Evolutionary conservation across 2,113 vertebrate genomes (phyloP), one percentile per base, ranked within the genome.

Genomic region (Tretioscincus oriximinensis): DNA sequence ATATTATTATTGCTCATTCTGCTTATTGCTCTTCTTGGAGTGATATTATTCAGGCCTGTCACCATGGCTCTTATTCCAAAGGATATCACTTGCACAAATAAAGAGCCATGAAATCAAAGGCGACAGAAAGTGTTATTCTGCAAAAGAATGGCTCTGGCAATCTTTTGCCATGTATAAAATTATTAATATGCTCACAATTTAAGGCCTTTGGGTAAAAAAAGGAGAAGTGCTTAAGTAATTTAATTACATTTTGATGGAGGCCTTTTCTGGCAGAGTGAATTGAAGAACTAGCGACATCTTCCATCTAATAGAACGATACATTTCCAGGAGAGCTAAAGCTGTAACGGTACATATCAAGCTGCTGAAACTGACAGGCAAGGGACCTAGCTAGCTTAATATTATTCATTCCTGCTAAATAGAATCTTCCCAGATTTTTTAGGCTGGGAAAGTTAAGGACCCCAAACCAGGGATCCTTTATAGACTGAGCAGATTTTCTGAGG

Each of bases 31-130:
- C 73, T 76, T 21, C 65, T 47, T 54, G 21, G 80, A 80, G 72
- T 68, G 54, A 2, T 70, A 58, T 61, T 80, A 35, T 74, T 86
- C 71, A 84, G 85, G 51, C 22, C 51, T 51, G 61, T 64, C 68
- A 64, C 54, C 5, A 31, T 1, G 70, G 47, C 84, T 89, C 45
- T 54, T 2, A 1, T 82, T 76, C 29, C 22, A 65, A 80, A 64
- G 26, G 68, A 79, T 0, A 0, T 68, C 78, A 68, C 73, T 84
- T 73, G 47, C 41, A 41, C 51, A 69, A 80, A 41, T 81, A 76
- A 81, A 81, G 66, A 81, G 73, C 73, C 73, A 69, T 70, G 80
- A 76, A 76, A 82, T 82, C 80, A 82, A 82, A 82, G 73, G 73
- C 51, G 74, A 61, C 66, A 63, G 73, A 49, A 68, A 76, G 80